Evolutionary conservation across 2,797 vertebrate species (phyloP), one percentile per base, ranked within the genome.

Genomic region (Somateria mollissima): DNA sequence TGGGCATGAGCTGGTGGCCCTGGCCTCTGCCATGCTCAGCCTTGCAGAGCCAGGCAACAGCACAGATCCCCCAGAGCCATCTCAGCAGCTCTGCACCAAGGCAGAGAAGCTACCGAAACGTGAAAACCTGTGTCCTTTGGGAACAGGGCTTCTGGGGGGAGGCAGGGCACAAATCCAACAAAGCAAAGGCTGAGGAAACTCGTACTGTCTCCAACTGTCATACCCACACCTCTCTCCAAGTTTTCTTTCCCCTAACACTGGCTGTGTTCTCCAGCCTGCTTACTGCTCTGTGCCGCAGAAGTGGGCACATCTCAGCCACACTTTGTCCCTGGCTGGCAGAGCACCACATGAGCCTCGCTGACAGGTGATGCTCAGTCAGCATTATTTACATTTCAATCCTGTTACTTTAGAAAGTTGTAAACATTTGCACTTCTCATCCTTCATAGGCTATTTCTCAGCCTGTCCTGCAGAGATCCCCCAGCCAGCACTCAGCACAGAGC

Each of bases 131-230:
- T 8, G 7, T 67, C 64, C 43, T n/a, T 47, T 9, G 43, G 32
- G 25, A 32, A 30, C 30, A 67, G 21, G 28, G 11, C 45, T n/a
- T n/a, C 11, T 43, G 10, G 28, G 30, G 25, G 18, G 66, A 8
- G 17, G 34, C 43, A 30, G 13, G 11, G 24, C 62, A 28, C 2
- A n/a, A 78, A 54, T 8, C 10, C 72, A 28, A 9, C 8, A 13
- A 32, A 25, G 13, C 37, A n/a, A 53, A 60, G 34, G 32, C 10
- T 1, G 13, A 47, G 34, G 67, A 28, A 12, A 18, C 5, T 0
- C 0, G 2, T 1, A 32, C 51, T 51, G 11, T 4, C 56, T 16
- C 62, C 19, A 19, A 2, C 0, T 25, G 51, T 3, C 18, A 1
- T 22, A 25, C 34, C 69, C 67, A 22, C 5, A 0, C 22, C 34